Evolutionary conservation across 2,113 vertebrate species (phyloP).

Genomic region (Fulica atra): DNA sequence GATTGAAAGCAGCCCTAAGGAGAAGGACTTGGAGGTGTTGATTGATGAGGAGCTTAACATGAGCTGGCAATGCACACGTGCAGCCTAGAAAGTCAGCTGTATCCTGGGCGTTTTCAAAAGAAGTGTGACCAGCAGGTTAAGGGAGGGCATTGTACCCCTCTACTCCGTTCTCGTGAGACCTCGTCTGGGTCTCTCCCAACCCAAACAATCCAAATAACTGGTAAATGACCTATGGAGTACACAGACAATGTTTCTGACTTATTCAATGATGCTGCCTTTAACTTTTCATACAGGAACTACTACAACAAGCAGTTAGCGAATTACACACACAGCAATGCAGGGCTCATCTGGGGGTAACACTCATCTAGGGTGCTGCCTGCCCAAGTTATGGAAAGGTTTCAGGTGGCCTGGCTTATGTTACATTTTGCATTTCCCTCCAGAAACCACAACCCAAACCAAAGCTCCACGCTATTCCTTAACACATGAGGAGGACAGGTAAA

Average conservation of each 20-base stretch:
- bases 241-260: neutral
- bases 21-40: too few relatives aligned
- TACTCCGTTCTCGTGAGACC: too few relatives aligned
- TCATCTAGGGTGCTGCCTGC: neutral
- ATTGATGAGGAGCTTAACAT: too few relatives aligned
- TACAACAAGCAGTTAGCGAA: neutral
- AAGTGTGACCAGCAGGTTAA: too few relatives aligned
- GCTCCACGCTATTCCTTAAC: neutral
- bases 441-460: neutral
- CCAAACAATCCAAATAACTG: neutral
- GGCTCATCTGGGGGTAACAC: neutral
- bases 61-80: too few relatives aligned
- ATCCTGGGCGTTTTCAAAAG: too few relatives aligned
- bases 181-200: too few relatives aligned
- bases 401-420: neutral
- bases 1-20: too few relatives aligned
- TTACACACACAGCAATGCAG: accelerated
- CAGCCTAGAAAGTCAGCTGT: too few relatives aligned
- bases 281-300: neutral
- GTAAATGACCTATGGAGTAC: neutral
- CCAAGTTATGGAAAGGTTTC: neutral
- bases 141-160: too few relatives aligned
- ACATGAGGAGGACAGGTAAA: neutral
- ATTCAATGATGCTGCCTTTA: neutral
- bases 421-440: neutral